phyloP scores from a whole-genome alignment of 92 coral and sea anemone species.

The Scolanthus callimorphus region DNA sequence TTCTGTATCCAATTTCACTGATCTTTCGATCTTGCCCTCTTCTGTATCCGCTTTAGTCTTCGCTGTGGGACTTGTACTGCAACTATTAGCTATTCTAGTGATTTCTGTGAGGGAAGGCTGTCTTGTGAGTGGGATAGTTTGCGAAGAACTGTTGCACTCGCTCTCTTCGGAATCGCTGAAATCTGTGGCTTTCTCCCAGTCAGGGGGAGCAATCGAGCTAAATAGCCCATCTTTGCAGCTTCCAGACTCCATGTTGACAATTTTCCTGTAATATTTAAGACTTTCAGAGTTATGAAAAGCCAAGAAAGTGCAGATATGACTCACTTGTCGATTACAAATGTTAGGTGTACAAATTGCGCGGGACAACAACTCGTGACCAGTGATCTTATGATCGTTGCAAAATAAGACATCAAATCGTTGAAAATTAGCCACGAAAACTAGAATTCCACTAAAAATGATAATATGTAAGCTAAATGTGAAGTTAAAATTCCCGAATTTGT shows the following conservation, averaged over 20 bases:
- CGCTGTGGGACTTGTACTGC: constrained; percentile 28
- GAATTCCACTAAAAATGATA: too few relatives aligned
- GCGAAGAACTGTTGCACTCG: constrained; percentile 32
- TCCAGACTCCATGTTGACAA: not conserved
- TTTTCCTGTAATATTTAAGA: not conserved
- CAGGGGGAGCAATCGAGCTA: constrained; percentile 17
- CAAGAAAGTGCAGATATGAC: too few relatives aligned
- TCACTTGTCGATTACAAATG: too few relatives aligned
- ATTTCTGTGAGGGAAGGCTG: constrained; percentile 89
- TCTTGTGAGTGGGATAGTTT: constrained; percentile 45
- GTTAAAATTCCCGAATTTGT: too few relatives aligned
- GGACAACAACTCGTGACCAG: too few relatives aligned
- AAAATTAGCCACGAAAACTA: too few relatives aligned
- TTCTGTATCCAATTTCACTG: constrained; percentile 9
- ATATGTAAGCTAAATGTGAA: too few relatives aligned
- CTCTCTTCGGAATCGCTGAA: constrained; percentile 26
- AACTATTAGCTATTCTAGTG: constrained; percentile 72
- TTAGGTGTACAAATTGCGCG: too few relatives aligned
- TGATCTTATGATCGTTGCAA: too few relatives aligned
- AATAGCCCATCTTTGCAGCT: not conserved
- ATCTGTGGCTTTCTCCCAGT: constrained; percentile 39
- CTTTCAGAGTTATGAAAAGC: too few relatives aligned
- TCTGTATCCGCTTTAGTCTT: constrained; percentile 28
- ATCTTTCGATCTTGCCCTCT: constrained; percentile 1
- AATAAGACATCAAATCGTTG: too few relatives aligned